These are phyloP conservation scores for Neoscelio sp. DNA, from an alignment of 2,888 invertebrate species.

Conservation along the genomic window DNA sequence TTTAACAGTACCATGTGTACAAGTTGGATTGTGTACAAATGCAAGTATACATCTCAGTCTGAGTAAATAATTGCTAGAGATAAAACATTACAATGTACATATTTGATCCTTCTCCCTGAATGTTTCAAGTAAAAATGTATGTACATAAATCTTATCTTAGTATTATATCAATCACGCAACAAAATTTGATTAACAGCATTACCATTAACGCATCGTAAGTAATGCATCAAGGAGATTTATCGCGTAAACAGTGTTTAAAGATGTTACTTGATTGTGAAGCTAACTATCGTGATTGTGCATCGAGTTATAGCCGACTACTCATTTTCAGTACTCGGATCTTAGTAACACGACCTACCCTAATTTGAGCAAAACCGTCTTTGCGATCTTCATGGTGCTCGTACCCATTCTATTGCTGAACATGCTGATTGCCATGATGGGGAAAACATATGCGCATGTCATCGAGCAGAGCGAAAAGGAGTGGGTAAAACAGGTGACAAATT, in stretches of 20 bases:
- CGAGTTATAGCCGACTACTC: slow-evolving; percentile 24
- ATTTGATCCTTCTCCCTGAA: too few species aligned
- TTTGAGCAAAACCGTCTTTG: slow-evolving; percentile 97
- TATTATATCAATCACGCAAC: slow-evolving; percentile 39
- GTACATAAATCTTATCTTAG: slow-evolving; percentile 18
- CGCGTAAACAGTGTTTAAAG: slow-evolving; percentile 16
- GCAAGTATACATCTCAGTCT: too few species aligned
- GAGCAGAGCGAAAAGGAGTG: slow-evolving; percentile 99
- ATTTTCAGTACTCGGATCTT: slow-evolving; percentile 95
- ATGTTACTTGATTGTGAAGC: slow-evolving; percentile 49
- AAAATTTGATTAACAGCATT: slow-evolving; percentile 41
- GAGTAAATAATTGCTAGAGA: too few species aligned
- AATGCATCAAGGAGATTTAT: slow-evolving; percentile 43
- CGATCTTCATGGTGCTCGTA: slow-evolving; percentile 98
- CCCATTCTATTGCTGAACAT: slow-evolving; percentile 98
- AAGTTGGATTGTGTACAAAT: too few species aligned
- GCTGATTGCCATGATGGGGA: slow-evolving; percentile 99
- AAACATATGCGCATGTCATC: slow-evolving; percentile 98
- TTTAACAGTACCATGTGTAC: too few species aligned
- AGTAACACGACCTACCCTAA: slow-evolving; percentile 95
- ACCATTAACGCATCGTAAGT: slow-evolving; percentile 36
- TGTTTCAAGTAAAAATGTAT: too few species aligned
- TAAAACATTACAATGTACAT: too few species aligned
- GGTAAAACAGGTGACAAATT: slow-evolving; percentile 92
- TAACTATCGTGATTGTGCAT: slow-evolving; percentile 41